These are phyloP conservation scores for Pseudanteris insignis DNA, from an alignment of 2,888 invertebrate species.

Conservation along the genomic window DNA sequence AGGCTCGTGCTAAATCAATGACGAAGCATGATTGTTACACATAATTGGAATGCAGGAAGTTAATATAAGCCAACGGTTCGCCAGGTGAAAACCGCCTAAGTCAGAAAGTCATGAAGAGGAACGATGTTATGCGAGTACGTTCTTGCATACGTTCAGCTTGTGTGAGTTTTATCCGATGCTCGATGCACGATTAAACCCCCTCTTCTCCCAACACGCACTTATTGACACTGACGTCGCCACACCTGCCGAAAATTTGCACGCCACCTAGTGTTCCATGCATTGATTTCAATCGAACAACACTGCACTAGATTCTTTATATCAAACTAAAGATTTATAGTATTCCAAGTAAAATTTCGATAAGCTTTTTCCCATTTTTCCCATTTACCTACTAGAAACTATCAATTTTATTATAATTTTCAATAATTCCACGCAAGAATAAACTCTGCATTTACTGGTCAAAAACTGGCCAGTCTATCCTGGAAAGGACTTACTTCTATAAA, in stretches of 20 bases:
- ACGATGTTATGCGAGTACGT: conserved; percentile 44
- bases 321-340: no score
- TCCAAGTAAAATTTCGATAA: no score
- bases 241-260: conserved; percentile 50
- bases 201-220: conserved; percentile 54
- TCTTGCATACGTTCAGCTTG: conserved; percentile 43
- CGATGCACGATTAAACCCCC: conserved; percentile 59
- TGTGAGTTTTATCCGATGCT: conserved; percentile 54
- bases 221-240: conserved; percentile 48
- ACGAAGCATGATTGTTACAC: conserved; percentile 34
- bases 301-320: no score
- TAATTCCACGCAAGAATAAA: no score
- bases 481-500: no score
- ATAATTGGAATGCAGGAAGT: conserved; percentile 47
- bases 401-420: no score
- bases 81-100: conserved; percentile 67
- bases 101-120: conserved; percentile 62
- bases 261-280: no score
- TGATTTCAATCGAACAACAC: no score
- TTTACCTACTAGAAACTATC: no score
- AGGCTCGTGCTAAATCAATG: conserved; percentile 46
- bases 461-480: no score
- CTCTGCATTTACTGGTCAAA: no score
- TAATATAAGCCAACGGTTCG: conserved; percentile 58
- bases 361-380: no score